These are phyloP conservation scores for Etheostoma spectabile DNA, from an alignment of 2,113 vertebrate genomes.

Conservation along the genomic window DNA sequence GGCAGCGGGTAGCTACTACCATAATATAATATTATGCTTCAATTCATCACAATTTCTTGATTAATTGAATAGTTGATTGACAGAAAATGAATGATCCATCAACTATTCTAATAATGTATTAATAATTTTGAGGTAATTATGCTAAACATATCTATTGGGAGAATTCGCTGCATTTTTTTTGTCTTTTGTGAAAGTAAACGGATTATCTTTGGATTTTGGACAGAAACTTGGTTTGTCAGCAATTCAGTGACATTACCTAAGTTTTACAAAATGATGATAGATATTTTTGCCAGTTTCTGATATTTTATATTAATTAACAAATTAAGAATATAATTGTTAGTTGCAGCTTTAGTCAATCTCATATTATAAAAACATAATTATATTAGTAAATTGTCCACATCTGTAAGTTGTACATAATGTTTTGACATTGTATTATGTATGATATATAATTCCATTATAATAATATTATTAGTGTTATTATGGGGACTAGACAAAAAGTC, in stretches of 20 bases:
- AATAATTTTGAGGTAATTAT: not conserved
- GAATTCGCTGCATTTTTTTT: not conserved
- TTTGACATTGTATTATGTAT: not conserved
- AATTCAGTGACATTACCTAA: not conserved
- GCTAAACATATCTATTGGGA: not conserved
- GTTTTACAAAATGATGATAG: not conserved
- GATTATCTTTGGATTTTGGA: not conserved
- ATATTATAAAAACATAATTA: not conserved
- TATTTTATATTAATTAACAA: not conserved
- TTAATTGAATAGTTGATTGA: not conserved
- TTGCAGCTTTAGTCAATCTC: not conserved
- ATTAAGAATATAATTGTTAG: not conserved
- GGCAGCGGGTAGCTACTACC: not conserved
- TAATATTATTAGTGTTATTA: not conserved
- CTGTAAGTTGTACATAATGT: not conserved
- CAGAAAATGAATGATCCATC: not conserved
- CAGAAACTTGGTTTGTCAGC: too few relatives aligned
- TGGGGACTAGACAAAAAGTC: not conserved
- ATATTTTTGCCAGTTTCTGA: not conserved
- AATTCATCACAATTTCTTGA: not conserved
- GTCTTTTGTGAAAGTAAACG: not conserved
- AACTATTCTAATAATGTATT: not conserved
- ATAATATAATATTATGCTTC: not conserved
- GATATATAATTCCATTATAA: not conserved
- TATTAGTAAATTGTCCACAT: not conserved